A percentile compares a stretch with the other conserved stretches of the same genome.
phyloP scores from a whole-genome alignment of 1,140 invertebrate species.

The Heliconius hewitsoni region DNA sequence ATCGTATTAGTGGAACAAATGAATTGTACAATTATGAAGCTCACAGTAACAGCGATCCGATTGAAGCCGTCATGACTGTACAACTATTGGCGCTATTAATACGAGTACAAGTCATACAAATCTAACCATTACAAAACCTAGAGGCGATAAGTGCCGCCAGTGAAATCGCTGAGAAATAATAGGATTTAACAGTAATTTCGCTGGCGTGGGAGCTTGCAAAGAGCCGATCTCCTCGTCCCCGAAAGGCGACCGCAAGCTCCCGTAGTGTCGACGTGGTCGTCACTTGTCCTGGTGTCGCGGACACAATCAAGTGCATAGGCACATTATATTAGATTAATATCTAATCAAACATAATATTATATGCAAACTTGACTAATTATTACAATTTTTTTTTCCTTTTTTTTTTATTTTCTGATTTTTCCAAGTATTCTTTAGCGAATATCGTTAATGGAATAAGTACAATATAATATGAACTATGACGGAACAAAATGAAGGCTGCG shows the following conservation, averaged over 20 bases:
- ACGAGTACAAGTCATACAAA: slow-evolving; percentile 14
- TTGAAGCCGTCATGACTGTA: slow-evolving; percentile 5
- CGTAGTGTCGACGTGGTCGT: slow-evolving; percentile 19
- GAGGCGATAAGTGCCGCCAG: slow-evolving; percentile 26
- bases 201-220: slow-evolving; percentile 24
- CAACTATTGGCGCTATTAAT: neutral
- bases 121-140: slow-evolving; percentile 26
- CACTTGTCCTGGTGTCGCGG: slow-evolving; percentile 57
- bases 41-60: neutral
- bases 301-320: slow-evolving; percentile 72
- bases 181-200: slow-evolving; percentile 21
- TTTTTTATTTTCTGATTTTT: slow-evolving; percentile 71
- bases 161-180: slow-evolving; percentile 8
- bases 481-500: slow-evolving; percentile 61
- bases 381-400: slow-evolving; percentile 49
- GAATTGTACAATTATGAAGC: slow-evolving; percentile 10
- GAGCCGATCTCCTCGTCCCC: slow-evolving; percentile 47
- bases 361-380: slow-evolving; percentile 70
- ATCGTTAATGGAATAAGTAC: slow-evolving; percentile 80
- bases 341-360: slow-evolving; percentile 80
- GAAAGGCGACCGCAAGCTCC: slow-evolving; percentile 49
- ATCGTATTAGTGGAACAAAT: slow-evolving; percentile 15
- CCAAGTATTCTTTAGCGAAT: slow-evolving; percentile 76
- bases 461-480: slow-evolving; percentile 77
- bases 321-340: slow-evolving; percentile 78